Evolutionary conservation across 2,113 vertebrate species (phyloP), one percentile per base, ranked within the genome.

Genomic region (Zosterops hypoxanthus): DNA sequence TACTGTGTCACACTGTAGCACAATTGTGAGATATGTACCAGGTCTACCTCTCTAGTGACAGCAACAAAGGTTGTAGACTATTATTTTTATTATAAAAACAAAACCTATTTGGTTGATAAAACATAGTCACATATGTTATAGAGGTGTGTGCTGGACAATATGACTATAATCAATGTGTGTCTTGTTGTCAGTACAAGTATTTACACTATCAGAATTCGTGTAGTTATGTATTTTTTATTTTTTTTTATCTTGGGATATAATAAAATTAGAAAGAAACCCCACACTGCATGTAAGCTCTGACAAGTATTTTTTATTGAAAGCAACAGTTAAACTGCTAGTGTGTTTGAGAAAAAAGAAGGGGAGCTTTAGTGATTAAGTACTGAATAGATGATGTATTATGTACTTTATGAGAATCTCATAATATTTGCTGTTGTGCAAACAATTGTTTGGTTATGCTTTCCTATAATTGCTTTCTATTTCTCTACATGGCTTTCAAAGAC

Each of bases 1-100:
- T 22, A 7, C 31, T 33, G 3, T 42, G 19, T 46, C 42, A 66
- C 21, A 42, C 17, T 20, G 8, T 33, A 59, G 15, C 39, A 42
- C 11, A 75, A 3, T 20, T 66, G 24, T 0, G 1, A 73, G 21
- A 42, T 52, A 21, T 2, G 0, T 46, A 55, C 15, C 25, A 75
- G 10, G 7, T 59, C 42, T 84, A 8, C 24, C 11, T 66, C 31
- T 65, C 17, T 46, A 26, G 36, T 70, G 39, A 42, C 33, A 75
- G 7, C 19, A 78, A 16, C 5, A 60, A 47, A 76, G 56, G 29
- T 8, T 69, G 18, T 68, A 55, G 4, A 29, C 11, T 57, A 18
- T 57, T 47, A 9, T 33, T 41, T 77, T 41, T 57, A 64, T 79
- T n/a, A 46, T 71, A 24, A 56, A 61, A 55, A 6, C 8, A 55